phyloP scores from a whole-genome alignment of 2,113 vertebrate species.

The Athene cunicularia region DNA sequence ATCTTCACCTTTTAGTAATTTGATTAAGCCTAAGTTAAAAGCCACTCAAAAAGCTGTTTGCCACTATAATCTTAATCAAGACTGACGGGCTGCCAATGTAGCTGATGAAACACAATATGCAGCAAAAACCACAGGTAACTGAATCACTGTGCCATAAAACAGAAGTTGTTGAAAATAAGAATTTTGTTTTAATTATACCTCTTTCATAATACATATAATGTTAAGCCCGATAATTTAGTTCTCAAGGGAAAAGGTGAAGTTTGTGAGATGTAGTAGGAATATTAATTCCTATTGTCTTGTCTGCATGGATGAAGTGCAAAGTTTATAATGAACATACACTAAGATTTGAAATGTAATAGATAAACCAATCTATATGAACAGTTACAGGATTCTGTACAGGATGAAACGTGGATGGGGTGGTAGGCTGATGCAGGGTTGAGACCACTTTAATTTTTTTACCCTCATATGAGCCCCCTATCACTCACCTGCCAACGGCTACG shows the following conservation, averaged over 20 bases:
- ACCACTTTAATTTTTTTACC: neutral
- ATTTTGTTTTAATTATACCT: neutral
- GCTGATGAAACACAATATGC: neutral
- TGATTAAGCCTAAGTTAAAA: slow-evolving; percentile 40
- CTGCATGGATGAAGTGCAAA: fast-evolving
- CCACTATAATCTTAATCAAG: neutral
- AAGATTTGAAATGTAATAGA: neutral
- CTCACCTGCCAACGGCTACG: fast-evolving
- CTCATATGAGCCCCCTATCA: fast-evolving
- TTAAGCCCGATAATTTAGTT: neutral
- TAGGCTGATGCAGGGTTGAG: neutral
- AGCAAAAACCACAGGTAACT: neutral
- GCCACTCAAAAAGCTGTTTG: neutral
- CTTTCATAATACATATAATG: neutral
- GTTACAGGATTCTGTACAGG: fast-evolving
- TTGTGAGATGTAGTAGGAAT: neutral
- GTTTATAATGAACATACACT: neutral
- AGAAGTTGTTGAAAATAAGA: neutral
- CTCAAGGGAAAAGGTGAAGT: neutral
- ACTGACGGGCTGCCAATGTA: neutral
- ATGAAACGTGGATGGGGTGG: no score
- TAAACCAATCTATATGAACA: neutral
- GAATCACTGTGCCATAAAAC: neutral
- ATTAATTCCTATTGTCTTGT: neutral
- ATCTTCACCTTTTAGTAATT: neutral